phyloP scores from a whole-genome alignment of 1,140 invertebrate species.

The Linepithema humile region DNA sequence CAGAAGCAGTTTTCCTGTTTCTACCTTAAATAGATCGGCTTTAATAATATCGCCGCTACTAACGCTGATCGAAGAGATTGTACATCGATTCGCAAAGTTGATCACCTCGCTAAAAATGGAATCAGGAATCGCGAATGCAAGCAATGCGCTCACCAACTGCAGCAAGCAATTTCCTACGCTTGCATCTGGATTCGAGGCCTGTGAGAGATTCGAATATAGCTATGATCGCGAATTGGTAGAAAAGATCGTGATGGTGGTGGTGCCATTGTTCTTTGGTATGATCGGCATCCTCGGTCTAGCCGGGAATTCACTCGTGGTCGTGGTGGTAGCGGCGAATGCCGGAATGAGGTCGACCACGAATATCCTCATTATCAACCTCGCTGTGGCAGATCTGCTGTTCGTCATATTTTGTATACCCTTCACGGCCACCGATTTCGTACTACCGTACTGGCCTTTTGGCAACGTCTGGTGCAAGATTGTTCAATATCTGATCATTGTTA shows the following conservation, averaged over 20 bases:
- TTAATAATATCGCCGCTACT: neutral
- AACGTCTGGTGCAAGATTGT: conserved; percentile 95
- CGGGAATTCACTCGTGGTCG: conserved; percentile 95
- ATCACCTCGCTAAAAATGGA: neutral
- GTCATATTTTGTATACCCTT: conserved; percentile 98
- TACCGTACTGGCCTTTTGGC: conserved; percentile 96
- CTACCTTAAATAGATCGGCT: neutral
- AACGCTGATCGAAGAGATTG: neutral
- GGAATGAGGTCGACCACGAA: conserved; percentile 97
- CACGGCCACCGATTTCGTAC: conserved; percentile 94
- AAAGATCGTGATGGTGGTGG: conserved; percentile 88
- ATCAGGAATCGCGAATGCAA: neutral
- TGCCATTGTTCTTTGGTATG: conserved; percentile 94
- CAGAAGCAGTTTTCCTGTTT: neutral
- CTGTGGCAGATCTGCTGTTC: conserved; percentile 96
- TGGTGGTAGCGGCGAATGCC: conserved; percentile 93
- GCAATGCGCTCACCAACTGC: neutral
- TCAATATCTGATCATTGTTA: conserved; percentile 93
- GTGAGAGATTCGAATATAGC: conserved; percentile 8
- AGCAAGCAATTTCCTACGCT: conserved; percentile 2
- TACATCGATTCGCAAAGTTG: neutral
- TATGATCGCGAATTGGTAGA: conserved; percentile 83
- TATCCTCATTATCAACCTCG: conserved; percentile 94
- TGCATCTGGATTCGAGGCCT: neutral
- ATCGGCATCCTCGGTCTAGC: conserved; percentile 94